Evolutionary conservation across 2,797 vertebrate genomes (phyloP).

Genomic region (Sebastes ruberrimus): DNA sequence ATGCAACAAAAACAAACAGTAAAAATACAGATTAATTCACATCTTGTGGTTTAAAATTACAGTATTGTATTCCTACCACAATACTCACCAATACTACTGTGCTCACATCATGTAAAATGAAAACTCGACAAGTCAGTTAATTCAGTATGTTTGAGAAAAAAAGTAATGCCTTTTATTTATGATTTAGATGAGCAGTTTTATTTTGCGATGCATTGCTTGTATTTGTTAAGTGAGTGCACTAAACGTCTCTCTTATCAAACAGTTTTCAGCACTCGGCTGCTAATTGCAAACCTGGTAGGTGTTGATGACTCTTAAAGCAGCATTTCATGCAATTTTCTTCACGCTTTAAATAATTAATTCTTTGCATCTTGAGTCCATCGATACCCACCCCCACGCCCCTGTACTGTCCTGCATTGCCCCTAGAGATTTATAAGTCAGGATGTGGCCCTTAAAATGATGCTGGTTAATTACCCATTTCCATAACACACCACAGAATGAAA

Average conservation of each 20-base stretch:
- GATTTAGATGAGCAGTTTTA: constrained; percentile 12
- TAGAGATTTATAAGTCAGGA: background rate
- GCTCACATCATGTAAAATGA: constrained; percentile 53
- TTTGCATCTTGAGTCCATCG: constrained; percentile 3
- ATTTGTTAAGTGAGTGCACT: constrained; percentile 35
- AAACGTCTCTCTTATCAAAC: constrained; percentile 26
- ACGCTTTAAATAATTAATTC: constrained; percentile 11
- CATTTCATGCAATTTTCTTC: constrained; percentile 24
- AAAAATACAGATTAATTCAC: constrained; percentile 13
- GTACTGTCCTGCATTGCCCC: background rate
- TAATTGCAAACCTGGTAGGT: constrained; percentile 31
- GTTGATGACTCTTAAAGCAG: constrained; percentile 18
- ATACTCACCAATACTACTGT: constrained; percentile 39
- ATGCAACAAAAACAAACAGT: constrained; percentile 21
- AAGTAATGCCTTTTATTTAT: background rate
- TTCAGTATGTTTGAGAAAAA: constrained; percentile 60
- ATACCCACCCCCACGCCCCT: background rate
- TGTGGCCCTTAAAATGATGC: constrained; percentile 3
- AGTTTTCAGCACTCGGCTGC: constrained; percentile 23
- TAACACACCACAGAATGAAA: constrained; percentile 2
- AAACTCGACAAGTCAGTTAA: constrained; percentile 31
- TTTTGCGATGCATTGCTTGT: constrained; percentile 38
- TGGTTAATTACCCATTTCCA: constrained; percentile 1
- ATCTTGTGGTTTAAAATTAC: constrained; percentile 38
- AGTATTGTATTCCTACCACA: constrained; percentile 44